Base-by-base conservation (phyloP, 2,888 invertebrate species). In the Harpagoxenus sublaevis region DNA sequence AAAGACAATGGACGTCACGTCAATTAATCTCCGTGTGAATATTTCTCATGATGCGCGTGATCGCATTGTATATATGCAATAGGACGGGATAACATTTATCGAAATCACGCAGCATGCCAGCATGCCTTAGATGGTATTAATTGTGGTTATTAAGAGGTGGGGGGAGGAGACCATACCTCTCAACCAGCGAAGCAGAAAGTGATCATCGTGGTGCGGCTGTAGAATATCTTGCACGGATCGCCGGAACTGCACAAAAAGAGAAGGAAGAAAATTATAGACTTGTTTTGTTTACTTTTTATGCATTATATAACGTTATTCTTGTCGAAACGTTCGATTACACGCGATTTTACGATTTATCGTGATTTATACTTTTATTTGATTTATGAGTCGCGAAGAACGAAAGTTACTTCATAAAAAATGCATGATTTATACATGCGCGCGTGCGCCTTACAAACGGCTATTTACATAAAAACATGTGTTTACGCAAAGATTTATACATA, bases 181-280 rank as follows among this genome's bases (percentile, higher is more conserved):
- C 0, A 98, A 96, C 98, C 98, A 98, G 88, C 98, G 96, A 8
- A 98, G 94, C 39, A 98, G 96, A 94, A 97, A 98, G 90, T 97
- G 96, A 91, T 98, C 98, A 93, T 98, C 97, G 91, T 98, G 97
- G 89, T 97, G 97, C 0, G 97, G 97, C 91, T 96, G 96, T 87
- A 97, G 93, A 68, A 96, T 93, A 94, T 98, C 97, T 85, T 96
- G 95, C 15, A 98, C 97, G 91, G 96, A 97, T 87, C 97, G 96
- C 84, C 97, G 96, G 93, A 98, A 97, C 98, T 98, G 96, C 60
- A 97, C 97, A 35, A 42, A 97, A 60, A 53, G 35, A 45, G 12
- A 73, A n/a, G 23, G 60, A 71, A 18, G 28, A 18, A 63, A 12
- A 66, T 15, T 39, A 55, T 35, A 71, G 23, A 57, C 2, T 5